These are phyloP conservation scores for Cotesia typhae DNA, from an alignment of 1,140 invertebrate species.

Conservation along the genomic window DNA sequence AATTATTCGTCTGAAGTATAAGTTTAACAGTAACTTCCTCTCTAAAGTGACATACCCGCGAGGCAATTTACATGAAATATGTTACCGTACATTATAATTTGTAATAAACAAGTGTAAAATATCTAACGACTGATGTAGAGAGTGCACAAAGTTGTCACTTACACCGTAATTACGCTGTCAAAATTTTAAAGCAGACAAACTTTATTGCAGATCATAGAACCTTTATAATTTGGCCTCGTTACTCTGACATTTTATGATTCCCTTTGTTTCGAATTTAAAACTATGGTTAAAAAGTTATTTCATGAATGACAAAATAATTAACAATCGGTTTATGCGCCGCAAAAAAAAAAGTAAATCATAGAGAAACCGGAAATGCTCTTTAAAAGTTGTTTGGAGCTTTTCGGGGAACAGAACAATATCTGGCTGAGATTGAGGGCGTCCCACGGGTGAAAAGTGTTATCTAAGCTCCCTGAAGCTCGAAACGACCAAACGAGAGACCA, in stretches of 20 bases:
- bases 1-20: not conserved
- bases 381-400: conserved; percentile 58
- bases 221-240: not conserved
- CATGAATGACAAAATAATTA: not conserved
- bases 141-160: conserved; percentile 58
- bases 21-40: conserved; percentile 48
- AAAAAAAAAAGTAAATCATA: conserved; percentile 56
- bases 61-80: conserved; percentile 46
- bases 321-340: conserved; percentile 43
- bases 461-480: conserved; percentile 54
- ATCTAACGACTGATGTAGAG: conserved; percentile 46
- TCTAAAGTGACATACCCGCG: conserved; percentile 40
- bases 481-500: conserved; percentile 43
- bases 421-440: conserved; percentile 59
- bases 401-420: conserved; percentile 56
- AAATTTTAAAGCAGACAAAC: conserved; percentile 3
- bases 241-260: not conserved
- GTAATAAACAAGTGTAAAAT: conserved; percentile 8
- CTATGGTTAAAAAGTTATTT: not conserved
- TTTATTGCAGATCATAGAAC: not conserved
- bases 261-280: not conserved
- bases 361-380: conserved; percentile 52
- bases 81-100: not conserved
- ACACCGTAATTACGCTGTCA: conserved; percentile 41
- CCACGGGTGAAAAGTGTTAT: conserved; percentile 58